Base-by-base conservation (phyloP, 2,113 vertebrate genomes). In the Dasyurus viverrinus region DNA sequence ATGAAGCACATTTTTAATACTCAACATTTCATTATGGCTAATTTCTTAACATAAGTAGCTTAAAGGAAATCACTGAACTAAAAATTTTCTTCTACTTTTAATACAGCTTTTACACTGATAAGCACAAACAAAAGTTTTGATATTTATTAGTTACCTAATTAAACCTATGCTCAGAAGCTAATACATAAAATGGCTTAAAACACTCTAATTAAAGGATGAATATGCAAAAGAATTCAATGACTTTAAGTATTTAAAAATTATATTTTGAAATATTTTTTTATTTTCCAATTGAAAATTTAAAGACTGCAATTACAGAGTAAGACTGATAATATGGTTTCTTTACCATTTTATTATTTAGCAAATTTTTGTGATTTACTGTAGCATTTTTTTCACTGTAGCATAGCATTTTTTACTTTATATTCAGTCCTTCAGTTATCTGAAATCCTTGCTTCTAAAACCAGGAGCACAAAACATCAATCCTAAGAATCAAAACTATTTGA, bases 361-460 rank as follows among this genome's bases (percentile, higher is more conserved):
- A 7, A 0, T 1, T 6, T 5, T 0, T 9, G 11, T 42, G 55
- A 8, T 54, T 48, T 26, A 30, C 0, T 89, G 23, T 47, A 52
- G n/a, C 50, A 92, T 94, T 76, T 8, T 27, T 76, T 55, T 89
- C 22, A 89, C 47, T 47, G 47, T 2, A 47, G 47, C 47, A 47
- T 2, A 47, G 47, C 47, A 47, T 47, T 47, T 47, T 47, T 47
- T 53, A 48, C 12, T 89, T 89, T 68, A 76, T 46, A 53, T 4
- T 26, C 36, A 89, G 54, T 84, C 52, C 48, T 84, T 96, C 92
- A 84, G 84, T 93, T 96, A 91, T 12, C 42, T 92, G 96, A 93
- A 48, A 52, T 90, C 95, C 90, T 96, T 93, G 53, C 68, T 84
- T 46, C 22, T 23, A 92, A 95, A 96, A 60, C 26, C 89, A 90